A percentile compares a stretch with the other conserved stretches of the same genome.
Evolutionary conservation across 2,888 invertebrate species (phyloP).

Genomic region (Euclidia mi): DNA sequence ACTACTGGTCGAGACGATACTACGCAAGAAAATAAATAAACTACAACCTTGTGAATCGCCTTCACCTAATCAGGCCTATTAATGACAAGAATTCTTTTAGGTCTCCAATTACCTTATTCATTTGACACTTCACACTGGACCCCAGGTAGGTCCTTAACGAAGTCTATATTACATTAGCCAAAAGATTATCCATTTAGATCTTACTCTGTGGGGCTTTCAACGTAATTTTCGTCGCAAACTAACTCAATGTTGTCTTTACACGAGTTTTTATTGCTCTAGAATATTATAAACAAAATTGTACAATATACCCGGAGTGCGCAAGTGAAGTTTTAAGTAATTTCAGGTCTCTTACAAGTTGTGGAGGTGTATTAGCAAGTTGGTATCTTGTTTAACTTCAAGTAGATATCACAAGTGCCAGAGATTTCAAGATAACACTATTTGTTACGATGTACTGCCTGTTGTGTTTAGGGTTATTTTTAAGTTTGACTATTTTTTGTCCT

Average conservation of each 20-base stretch:
- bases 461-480: too few species aligned
- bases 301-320: constrained; percentile 8
- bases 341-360: neutral
- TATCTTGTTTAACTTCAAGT: constrained; percentile 10
- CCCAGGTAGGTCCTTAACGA: neutral
- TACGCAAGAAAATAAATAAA: too few species aligned
- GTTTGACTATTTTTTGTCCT: too few species aligned
- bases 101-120: too few species aligned
- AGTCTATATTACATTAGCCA: neutral
- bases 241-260: neutral
- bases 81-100: too few species aligned
- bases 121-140: too few species aligned
- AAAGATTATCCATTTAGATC: neutral
- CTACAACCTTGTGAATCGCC: too few species aligned
- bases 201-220: neutral
- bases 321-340: constrained; percentile 16
- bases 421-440: neutral
- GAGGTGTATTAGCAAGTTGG: constrained; percentile 3
- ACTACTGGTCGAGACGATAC: too few species aligned
- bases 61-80: too few species aligned
- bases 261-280: neutral
- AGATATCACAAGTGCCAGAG: neutral
- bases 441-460: too few species aligned
- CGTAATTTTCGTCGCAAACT: neutral
- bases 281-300: constrained; percentile 28